Percentiles rank a stretch among this genome's conserved stretches.
These are phyloP conservation scores for Drosophila histrio DNA, from an alignment of 2,888 invertebrate species.

Conservation along the genomic window DNA sequence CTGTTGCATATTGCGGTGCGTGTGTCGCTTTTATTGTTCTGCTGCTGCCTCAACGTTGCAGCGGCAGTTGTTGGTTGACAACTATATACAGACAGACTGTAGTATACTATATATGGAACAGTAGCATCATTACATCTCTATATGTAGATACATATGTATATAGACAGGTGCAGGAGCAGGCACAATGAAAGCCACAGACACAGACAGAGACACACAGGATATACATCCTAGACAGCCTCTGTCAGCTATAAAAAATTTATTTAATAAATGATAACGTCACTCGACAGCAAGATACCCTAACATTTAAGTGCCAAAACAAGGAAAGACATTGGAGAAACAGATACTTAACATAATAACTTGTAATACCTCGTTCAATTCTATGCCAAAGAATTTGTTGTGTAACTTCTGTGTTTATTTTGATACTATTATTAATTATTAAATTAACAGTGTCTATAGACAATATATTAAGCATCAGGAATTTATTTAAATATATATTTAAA, in stretches of 20 bases:
- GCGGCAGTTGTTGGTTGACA: too few relatives aligned
- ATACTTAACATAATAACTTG: too few relatives aligned
- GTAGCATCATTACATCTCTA: slow-evolving; percentile 42
- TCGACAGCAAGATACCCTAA: not conserved
- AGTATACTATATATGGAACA: slow-evolving; percentile 14
- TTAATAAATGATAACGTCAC: not conserved
- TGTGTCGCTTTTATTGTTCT: slow-evolving; percentile 61
- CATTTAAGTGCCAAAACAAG: too few relatives aligned
- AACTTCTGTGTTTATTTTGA: not conserved
- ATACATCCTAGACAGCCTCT: slow-evolving; percentile 21
- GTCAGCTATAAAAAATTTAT: not conserved
- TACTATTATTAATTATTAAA: not conserved
- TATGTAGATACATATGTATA: not conserved
- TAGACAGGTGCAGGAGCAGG: slow-evolving; percentile 6
- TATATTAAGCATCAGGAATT: not conserved
- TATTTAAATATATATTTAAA: not conserved
- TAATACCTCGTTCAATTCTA: too few relatives aligned
- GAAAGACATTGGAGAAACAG: too few relatives aligned
- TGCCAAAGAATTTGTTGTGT: too few relatives aligned
- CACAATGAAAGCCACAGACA: slow-evolving; percentile 36
- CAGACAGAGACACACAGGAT: slow-evolving; percentile 53
- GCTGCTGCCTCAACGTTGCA: not conserved
- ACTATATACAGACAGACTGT: not conserved
- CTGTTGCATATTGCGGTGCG: slow-evolving; percentile 70
- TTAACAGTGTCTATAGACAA: not conserved